phyloP scores from a whole-genome alignment of 2,888 invertebrate genomes.

The Polylopha cassiicola region DNA sequence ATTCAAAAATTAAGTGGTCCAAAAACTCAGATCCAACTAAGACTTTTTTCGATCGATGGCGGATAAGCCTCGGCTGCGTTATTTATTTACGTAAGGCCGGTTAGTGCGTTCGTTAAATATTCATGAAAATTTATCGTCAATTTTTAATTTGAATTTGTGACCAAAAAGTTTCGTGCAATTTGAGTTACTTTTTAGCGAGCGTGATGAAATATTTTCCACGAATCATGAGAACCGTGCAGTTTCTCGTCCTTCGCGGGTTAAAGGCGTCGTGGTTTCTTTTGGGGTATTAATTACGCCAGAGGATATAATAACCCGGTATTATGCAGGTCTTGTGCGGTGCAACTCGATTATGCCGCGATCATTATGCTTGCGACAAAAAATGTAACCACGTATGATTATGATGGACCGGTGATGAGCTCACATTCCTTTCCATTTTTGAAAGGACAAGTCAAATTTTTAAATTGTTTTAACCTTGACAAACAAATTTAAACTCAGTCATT shows the following conservation, averaged over 20 bases:
- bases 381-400: constrained; percentile 36
- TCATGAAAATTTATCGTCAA: constrained; percentile 38
- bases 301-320: constrained; percentile 57
- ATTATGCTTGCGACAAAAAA: constrained; percentile 49
- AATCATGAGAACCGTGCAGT: constrained; percentile 44
- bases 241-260: constrained; percentile 48
- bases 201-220: constrained; percentile 42
- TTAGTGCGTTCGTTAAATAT: constrained; percentile 50
- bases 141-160: background rate
- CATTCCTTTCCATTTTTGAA: constrained; percentile 13
- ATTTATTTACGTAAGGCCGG: constrained; percentile 62
- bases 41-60: constrained; percentile 46
- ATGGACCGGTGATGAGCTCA: constrained; percentile 23
- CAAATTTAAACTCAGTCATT: no score
- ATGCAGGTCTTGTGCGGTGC: constrained; percentile 50
- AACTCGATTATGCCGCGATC: constrained; percentile 51
- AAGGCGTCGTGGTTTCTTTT: constrained; percentile 43
- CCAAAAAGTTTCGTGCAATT: background rate
- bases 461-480: constrained; percentile 9
- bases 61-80: constrained; percentile 52
- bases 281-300: constrained; percentile 55
- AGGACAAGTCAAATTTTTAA: constrained; percentile 10
- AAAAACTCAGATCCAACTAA: constrained; percentile 53
- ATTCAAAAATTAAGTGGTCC: constrained; percentile 33
- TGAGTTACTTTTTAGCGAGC: constrained; percentile 31